Percentiles rank a stretch among this genome's conserved stretches.
Conservation (phyloP, 2,797 vertebrate genomes). For the Phoxinus dragarum region DNA sequence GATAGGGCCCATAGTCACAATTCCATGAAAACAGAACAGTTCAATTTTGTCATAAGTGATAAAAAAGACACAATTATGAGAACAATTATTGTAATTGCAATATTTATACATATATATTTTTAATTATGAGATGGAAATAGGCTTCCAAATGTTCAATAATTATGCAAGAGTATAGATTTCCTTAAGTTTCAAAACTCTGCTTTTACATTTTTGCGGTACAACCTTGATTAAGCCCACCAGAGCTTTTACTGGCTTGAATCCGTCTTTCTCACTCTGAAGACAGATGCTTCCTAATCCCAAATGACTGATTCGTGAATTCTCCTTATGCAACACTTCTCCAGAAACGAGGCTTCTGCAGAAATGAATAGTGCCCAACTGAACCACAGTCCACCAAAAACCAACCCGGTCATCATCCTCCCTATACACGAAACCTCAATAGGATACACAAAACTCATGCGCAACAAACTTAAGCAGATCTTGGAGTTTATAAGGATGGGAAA, state of each 20-base stretch:
- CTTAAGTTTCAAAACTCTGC: background rate
- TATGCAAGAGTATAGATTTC: background rate
- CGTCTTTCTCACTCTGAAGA: background rate
- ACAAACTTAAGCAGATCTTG: slow-evolving; percentile 24
- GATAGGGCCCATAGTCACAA: background rate
- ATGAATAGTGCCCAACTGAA: slow-evolving; percentile 4
- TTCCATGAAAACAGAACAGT: background rate
- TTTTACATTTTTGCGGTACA: background rate
- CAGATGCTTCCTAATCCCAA: slow-evolving; percentile 19
- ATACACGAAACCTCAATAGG: slow-evolving; percentile 18
- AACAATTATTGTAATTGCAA: background rate
- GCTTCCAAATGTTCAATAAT: background rate
- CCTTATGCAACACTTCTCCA: background rate
- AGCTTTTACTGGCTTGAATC: background rate
- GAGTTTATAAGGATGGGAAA: slow-evolving; percentile 25
- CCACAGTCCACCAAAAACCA: slow-evolving; percentile 7
- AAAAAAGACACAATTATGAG: background rate
- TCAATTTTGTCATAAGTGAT: no score
- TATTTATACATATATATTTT: background rate
- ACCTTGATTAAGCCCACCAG: background rate
- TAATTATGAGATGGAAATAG: background rate
- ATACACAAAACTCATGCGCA: slow-evolving; percentile 26
- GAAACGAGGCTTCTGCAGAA: slow-evolving; percentile 6
- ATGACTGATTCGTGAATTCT: slow-evolving; percentile 17
- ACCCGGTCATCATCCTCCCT: slow-evolving; percentile 21